phyloP scores from a whole-genome alignment of 2,888 invertebrate genomes.

The Machimus rusticus region DNA sequence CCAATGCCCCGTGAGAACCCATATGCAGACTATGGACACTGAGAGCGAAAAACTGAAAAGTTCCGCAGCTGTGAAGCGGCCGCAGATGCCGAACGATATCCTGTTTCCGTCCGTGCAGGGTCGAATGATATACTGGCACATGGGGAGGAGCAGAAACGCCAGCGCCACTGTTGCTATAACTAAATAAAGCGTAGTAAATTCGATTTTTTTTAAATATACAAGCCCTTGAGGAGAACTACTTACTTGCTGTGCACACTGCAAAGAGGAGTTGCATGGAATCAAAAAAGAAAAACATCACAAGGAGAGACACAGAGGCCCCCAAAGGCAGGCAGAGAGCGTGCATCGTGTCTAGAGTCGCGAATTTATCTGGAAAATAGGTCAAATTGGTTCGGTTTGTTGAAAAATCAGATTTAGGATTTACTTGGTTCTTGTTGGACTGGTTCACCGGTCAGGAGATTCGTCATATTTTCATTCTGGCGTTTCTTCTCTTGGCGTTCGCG shows the following conservation, averaged over 20 bases:
- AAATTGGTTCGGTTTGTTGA: background rate
- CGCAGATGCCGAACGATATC: constrained; percentile 90
- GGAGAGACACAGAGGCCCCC: constrained; percentile 93
- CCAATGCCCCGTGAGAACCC: constrained; percentile 99
- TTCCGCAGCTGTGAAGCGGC: constrained; percentile 93
- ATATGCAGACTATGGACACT: constrained; percentile 92
- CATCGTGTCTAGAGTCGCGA: constrained; percentile 95
- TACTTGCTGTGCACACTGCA: constrained; percentile 96
- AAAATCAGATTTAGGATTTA: constrained; percentile 53
- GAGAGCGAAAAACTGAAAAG: constrained; percentile 91
- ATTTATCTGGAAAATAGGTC: constrained; percentile 65
- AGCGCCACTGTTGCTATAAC: constrained; percentile 96
- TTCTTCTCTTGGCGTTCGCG: constrained; percentile 82
- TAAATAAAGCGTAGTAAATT: constrained; percentile 56
- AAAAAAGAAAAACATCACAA: constrained; percentile 99
- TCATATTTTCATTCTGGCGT: constrained; percentile 69
- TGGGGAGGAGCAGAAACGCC: constrained; percentile 93
- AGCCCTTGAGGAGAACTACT: constrained; percentile 62
- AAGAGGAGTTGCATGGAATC: constrained; percentile 97
- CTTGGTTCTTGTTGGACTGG: constrained; percentile 64
- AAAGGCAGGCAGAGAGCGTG: constrained; percentile 96
- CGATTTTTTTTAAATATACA: background rate
- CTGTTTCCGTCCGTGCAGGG: constrained; percentile 85
- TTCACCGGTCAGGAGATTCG: constrained; percentile 62
- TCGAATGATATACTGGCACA: constrained; percentile 94